phyloP scores from a whole-genome alignment of 2,113 vertebrate genomes.

The Cyanoramphus novaezelandiae region DNA sequence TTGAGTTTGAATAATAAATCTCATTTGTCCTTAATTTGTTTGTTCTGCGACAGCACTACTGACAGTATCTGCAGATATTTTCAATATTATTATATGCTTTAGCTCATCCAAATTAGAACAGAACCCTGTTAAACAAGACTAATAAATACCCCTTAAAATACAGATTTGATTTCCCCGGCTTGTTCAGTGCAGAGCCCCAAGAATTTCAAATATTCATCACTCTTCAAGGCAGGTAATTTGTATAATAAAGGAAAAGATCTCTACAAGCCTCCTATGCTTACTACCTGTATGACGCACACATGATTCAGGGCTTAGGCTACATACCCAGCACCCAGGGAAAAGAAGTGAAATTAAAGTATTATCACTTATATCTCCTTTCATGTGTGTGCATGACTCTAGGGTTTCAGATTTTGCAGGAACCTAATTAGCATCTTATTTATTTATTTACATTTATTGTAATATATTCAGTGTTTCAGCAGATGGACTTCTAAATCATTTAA shows the following conservation, averaged over 20 bases:
- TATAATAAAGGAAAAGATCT: background rate
- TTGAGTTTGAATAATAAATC: background rate
- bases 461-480: background rate
- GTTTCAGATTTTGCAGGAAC: background rate
- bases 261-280: background rate
- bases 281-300: background rate
- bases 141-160: slow-evolving; percentile 23
- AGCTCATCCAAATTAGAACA: background rate
- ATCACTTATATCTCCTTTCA: background rate
- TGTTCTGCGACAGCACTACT: background rate
- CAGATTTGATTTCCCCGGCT: background rate
- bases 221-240: background rate
- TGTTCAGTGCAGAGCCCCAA: background rate
- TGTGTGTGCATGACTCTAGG: background rate
- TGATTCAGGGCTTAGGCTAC: background rate
- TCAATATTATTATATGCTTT: background rate
- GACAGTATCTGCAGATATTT: background rate
- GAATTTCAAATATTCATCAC: background rate
- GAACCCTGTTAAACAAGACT: background rate
- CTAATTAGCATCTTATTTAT: background rate
- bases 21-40: background rate
- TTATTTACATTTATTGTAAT: background rate
- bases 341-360: background rate
- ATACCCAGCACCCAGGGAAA: background rate
- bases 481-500: background rate